Conservation (phyloP, 1,140 invertebrate species). For the Anastrepha ludens region DNA sequence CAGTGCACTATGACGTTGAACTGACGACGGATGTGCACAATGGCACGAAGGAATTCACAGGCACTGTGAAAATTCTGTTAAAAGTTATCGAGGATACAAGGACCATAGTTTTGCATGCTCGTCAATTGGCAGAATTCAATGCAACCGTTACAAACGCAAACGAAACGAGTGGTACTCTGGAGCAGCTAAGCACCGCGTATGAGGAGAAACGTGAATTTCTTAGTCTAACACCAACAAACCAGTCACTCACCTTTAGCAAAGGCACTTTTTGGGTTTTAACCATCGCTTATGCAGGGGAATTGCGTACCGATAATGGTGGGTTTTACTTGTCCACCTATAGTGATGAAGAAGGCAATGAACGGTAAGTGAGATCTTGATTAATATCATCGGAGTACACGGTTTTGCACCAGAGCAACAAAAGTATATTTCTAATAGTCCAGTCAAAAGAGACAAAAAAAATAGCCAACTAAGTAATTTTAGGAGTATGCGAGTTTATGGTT, state of each 20-base stretch:
- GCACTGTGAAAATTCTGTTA: conserved; percentile 77
- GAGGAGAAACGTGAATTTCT: conserved; percentile 67
- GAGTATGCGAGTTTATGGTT: too few relatives aligned
- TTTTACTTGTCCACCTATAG: conserved; percentile 89
- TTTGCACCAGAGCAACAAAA: too few relatives aligned
- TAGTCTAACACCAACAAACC: conserved; percentile 60
- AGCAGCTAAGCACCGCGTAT: conserved; percentile 46
- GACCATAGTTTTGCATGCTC: conserved; percentile 75
- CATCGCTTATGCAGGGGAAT: conserved; percentile 76
- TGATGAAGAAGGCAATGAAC: conserved; percentile 69
- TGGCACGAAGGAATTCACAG: conserved; percentile 76
- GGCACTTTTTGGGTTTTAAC: conserved; percentile 73
- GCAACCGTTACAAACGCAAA: conserved; percentile 59
- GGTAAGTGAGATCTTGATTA: conserved; percentile 60
- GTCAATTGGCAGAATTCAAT: conserved; percentile 63
- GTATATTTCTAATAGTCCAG: too few relatives aligned
- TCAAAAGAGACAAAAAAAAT: too few relatives aligned
- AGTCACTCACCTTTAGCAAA: conserved; percentile 60
- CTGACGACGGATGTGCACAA: conserved; percentile 78
- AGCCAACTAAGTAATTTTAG: too few relatives aligned
- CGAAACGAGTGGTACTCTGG: not conserved
- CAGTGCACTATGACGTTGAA: conserved; percentile 80
- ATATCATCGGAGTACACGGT: too few relatives aligned
- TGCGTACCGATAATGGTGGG: conserved; percentile 80
- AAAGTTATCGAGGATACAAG: conserved; percentile 65